A percentile compares a stretch with the other conserved stretches of the same genome.
Conservation (phyloP, 1,140 invertebrate genomes). For the Zaprionus gabonicus region DNA sequence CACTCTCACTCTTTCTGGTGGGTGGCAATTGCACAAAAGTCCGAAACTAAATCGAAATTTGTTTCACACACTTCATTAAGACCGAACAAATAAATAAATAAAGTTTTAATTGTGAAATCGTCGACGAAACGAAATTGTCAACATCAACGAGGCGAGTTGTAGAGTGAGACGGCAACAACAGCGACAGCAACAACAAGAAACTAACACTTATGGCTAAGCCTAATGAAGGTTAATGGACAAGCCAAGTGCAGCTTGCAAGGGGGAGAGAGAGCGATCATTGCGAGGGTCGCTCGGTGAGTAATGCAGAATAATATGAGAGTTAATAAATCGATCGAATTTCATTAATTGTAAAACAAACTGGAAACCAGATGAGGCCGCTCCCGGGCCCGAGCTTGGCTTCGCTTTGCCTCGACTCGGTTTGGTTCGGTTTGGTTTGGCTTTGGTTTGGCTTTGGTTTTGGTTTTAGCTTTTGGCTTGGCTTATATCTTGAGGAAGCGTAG, state of each 20-base stretch:
- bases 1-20: slow-evolving; percentile 17
- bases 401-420: not conserved
- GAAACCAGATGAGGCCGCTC: slow-evolving; percentile 40
- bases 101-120: slow-evolving; percentile 77
- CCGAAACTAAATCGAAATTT: slow-evolving; percentile 39
- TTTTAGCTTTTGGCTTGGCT: slow-evolving; percentile 25
- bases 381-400: slow-evolving; percentile 2
- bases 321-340: slow-evolving; percentile 84
- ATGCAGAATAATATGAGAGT: slow-evolving; percentile 69
- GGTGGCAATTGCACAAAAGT: slow-evolving; percentile 55
- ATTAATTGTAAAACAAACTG: slow-evolving; percentile 80
- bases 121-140: slow-evolving; percentile 70
- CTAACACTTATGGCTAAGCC: slow-evolving; percentile 58
- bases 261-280: not conserved
- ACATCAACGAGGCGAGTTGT: slow-evolving; percentile 48
- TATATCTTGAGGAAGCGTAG: slow-evolving; percentile 62
- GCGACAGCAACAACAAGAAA: slow-evolving; percentile 16
- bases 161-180: slow-evolving; percentile 33
- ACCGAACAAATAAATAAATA: slow-evolving; percentile 73
- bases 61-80: slow-evolving; percentile 81
- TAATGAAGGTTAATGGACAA: slow-evolving; percentile 81
- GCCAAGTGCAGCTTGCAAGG: slow-evolving; percentile 42
- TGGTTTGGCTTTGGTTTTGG: not conserved
- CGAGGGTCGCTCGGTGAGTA: slow-evolving; percentile 20
- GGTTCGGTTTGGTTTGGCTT: not conserved